Evolutionary conservation across 1,140 invertebrate genomes (phyloP).

Genomic region (Panulirus ornatus): DNA sequence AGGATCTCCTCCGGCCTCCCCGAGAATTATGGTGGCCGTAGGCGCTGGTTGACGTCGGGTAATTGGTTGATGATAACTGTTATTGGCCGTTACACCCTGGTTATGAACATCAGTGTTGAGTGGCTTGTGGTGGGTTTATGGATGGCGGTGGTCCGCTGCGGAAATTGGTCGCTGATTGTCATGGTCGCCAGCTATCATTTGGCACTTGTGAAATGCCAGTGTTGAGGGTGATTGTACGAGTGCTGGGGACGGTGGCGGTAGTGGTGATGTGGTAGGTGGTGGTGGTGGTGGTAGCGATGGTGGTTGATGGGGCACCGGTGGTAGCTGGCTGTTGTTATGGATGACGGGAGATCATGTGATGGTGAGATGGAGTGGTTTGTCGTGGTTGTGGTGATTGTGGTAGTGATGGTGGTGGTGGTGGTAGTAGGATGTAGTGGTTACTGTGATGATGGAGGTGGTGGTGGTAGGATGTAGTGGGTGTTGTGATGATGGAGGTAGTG

Average conservation of each 20-base stretch:
- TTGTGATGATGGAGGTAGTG: background rate
- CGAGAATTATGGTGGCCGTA: too few relatives aligned
- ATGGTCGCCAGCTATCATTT: background rate
- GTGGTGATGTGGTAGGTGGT: background rate
- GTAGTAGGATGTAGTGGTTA: background rate
- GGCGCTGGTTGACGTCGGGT: too few relatives aligned
- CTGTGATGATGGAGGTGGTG: too few relatives aligned
- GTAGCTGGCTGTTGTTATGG: too few relatives aligned
- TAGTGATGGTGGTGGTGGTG: background rate
- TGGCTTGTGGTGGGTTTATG: background rate
- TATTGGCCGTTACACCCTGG: background rate
- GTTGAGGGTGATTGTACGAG: background rate
- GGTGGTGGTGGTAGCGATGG: background rate
- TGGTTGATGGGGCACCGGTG: background rate
- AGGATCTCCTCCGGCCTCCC: too few relatives aligned
- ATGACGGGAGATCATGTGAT: too few relatives aligned
- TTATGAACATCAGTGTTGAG: background rate
- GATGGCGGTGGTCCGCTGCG: background rate
- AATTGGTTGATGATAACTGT: background rate
- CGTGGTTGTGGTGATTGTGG: background rate
- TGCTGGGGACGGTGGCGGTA: background rate
- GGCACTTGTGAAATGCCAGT: background rate
- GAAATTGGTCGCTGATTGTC: background rate
- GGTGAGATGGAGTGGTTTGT: background rate
- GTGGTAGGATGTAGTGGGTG: too few relatives aligned